These are phyloP conservation scores for Grallaria varia DNA, from an alignment of 2,113 vertebrate genomes.

Conservation along the genomic window DNA sequence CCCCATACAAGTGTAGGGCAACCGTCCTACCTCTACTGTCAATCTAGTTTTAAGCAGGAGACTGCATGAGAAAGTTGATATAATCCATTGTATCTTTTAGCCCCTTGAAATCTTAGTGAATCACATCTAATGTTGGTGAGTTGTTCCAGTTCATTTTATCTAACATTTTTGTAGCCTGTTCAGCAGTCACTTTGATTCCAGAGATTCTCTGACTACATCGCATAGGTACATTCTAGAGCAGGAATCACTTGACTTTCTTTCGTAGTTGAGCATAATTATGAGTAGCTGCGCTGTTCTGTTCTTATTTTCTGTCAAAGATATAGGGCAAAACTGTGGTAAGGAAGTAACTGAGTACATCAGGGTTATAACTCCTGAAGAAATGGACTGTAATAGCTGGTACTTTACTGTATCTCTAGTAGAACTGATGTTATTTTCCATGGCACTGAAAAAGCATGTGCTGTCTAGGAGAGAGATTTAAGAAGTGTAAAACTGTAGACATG, in stretches of 20 bases:
- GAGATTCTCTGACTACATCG: accelerated
- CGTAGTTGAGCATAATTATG: not conserved
- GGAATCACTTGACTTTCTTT: not conserved
- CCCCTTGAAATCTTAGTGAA: not conserved
- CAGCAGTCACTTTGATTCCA: not conserved
- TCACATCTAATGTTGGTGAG: not conserved
- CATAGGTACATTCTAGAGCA: not conserved
- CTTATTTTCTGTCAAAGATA: not conserved
- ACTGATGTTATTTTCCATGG: not conserved
- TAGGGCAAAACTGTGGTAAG: not conserved
- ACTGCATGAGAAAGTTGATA: not conserved
- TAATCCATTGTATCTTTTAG: not conserved
- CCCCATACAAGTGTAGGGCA: not conserved
- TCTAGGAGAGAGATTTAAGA: not conserved
- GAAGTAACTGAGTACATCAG: not conserved
- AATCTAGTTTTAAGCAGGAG: not conserved
- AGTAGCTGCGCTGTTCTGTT: not conserved
- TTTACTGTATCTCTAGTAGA: not conserved
- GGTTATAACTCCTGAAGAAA: not conserved
- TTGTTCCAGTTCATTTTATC: not conserved
- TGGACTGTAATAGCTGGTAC: not conserved
- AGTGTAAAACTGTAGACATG: not conserved
- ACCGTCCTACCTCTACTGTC: not conserved
- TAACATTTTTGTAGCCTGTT: not conserved
- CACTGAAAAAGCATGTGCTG: not conserved